Conservation (phyloP, 2,888 invertebrate genomes). For the Phengaris arion region DNA sequence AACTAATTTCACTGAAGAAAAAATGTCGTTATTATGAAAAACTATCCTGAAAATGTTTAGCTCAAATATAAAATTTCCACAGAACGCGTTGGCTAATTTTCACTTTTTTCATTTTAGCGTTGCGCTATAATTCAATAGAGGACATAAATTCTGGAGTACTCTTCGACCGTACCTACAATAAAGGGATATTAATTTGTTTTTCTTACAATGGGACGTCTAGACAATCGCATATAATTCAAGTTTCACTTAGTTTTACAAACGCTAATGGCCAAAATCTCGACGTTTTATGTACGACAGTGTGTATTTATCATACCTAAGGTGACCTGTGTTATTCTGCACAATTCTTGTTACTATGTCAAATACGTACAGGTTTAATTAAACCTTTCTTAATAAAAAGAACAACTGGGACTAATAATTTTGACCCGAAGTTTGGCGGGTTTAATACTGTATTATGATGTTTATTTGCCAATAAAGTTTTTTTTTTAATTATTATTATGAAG, state of each 20-base stretch:
- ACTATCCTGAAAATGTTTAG: slow-evolving; percentile 39
- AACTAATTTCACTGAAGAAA: background rate
- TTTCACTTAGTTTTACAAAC: slow-evolving; percentile 71
- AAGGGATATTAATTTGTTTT: slow-evolving; percentile 76
- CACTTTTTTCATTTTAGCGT: slow-evolving; percentile 54
- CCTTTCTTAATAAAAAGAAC: no score
- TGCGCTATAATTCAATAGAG: slow-evolving; percentile 65
- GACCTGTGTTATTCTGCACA: slow-evolving; percentile 35
- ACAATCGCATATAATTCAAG: slow-evolving; percentile 75
- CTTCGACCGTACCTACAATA: slow-evolving; percentile 65
- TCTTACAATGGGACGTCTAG: slow-evolving; percentile 77
- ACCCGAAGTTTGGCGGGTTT: no score
- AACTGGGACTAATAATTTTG: no score
- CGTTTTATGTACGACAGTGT: slow-evolving; percentile 53
- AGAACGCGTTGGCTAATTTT: slow-evolving; percentile 56
- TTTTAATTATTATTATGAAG: no score
- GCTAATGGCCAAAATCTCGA: slow-evolving; percentile 63
- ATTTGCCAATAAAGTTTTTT: no score
- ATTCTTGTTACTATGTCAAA: background rate
- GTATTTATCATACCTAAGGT: slow-evolving; percentile 52
- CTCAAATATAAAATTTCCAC: slow-evolving; percentile 41
- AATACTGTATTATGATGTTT: no score
- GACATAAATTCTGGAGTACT: slow-evolving; percentile 70
- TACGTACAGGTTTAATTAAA: background rate
- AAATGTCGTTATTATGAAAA: slow-evolving; percentile 34